Conservation (phyloP, 2,888 invertebrate genomes). For the Cryptocheilus praepositus region DNA sequence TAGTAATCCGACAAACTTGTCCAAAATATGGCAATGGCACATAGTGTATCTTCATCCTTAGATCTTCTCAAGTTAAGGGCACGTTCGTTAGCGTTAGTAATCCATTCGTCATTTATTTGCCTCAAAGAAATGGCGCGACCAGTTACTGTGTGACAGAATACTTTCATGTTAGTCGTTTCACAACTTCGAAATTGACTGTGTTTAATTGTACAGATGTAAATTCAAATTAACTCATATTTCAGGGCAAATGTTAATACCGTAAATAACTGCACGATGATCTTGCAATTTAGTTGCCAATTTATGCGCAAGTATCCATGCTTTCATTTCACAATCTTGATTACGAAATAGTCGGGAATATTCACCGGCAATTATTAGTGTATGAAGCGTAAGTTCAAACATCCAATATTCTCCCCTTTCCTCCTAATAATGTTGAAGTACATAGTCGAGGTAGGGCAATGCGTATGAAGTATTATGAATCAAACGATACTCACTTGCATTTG, state of each 20-base stretch:
- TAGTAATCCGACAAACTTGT: conserved; percentile 67
- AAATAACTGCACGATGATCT: conserved; percentile 55
- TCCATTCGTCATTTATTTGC: conserved; percentile 61
- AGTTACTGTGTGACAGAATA: conserved; percentile 56
- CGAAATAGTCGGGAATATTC: conserved; percentile 67
- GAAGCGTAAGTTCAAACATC: conserved; percentile 54
- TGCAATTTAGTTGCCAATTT: conserved; percentile 58
- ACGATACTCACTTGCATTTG: conserved; percentile 53
- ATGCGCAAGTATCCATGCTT: conserved; percentile 63
- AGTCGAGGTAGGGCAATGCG: conserved; percentile 5
- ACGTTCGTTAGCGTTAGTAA: conserved; percentile 50
- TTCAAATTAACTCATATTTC: neutral
- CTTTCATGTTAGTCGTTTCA: conserved; percentile 7
- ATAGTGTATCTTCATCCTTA: conserved; percentile 34
- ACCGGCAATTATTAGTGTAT: conserved; percentile 60
- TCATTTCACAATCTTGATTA: conserved; percentile 60
- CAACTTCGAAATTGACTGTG: neutral
- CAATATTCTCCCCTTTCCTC: conserved; percentile 46
- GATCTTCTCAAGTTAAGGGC: conserved; percentile 42
- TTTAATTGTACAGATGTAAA: conserved; percentile 16
- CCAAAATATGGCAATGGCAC: conserved; percentile 59
- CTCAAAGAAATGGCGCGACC: conserved; percentile 61
- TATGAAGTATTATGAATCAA: no score
- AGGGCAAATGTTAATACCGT: conserved; percentile 47
- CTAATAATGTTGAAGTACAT: conserved; percentile 39